These are phyloP conservation scores for Leptopilina syphax DNA, from an alignment of 2,888 invertebrate genomes.

Conservation along the genomic window DNA sequence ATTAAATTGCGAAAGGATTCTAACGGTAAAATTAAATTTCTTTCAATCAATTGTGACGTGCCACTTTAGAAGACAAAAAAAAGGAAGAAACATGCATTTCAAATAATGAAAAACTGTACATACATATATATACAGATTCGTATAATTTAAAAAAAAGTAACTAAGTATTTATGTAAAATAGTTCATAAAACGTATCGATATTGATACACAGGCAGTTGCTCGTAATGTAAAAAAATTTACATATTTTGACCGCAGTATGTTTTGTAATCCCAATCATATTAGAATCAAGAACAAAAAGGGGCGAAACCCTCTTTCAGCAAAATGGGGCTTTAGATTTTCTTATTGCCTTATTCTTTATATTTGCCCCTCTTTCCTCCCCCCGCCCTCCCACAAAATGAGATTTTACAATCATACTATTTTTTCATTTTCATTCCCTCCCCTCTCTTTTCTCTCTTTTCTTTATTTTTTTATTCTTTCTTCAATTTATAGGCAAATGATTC, in stretches of 20 bases:
- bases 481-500: background rate
- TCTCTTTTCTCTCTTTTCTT: background rate
- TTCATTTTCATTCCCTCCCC: background rate
- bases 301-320: constrained; percentile 9
- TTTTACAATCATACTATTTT: constrained; percentile 28
- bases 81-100: too few relatives aligned
- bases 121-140: background rate
- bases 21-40: too few relatives aligned
- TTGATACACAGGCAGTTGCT: constrained; percentile 12
- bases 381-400: background rate
- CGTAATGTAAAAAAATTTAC: constrained; percentile 21
- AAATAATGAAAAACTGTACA: background rate
- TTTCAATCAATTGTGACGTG: too few relatives aligned
- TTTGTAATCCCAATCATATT: constrained; percentile 9
- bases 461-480: background rate
- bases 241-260: constrained; percentile 18
- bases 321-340: constrained; percentile 13
- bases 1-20: too few relatives aligned
- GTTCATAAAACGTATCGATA: background rate
- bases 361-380: background rate
- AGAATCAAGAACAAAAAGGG: constrained; percentile 22
- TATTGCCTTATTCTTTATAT: constrained; percentile 11
- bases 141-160: background rate
- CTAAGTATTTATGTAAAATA: constrained; percentile 12
- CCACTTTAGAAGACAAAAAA: too few relatives aligned